phyloP scores from a whole-genome alignment of 2,113 vertebrate genomes.

The Fulmarus glacialis region DNA sequence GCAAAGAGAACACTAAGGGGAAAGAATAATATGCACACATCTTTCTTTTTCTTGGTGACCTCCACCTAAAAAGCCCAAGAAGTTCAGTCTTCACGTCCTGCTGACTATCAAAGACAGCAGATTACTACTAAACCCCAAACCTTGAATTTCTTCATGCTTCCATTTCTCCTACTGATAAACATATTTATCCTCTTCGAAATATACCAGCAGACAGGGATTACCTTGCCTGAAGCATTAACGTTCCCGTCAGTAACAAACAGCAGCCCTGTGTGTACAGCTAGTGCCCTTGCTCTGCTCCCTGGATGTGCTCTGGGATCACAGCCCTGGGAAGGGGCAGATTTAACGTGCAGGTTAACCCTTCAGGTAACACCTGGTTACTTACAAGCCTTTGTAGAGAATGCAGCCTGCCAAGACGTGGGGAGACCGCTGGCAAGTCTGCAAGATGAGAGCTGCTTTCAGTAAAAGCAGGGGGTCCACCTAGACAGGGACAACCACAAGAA shows the following conservation, averaged over 20 bases:
- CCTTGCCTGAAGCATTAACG: not conserved
- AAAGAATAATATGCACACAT: not conserved
- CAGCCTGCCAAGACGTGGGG: slow-evolving; percentile 87
- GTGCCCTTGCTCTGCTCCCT: not conserved
- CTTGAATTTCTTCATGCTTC: not conserved
- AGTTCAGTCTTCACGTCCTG: not conserved
- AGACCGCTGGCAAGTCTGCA: slow-evolving; percentile 91
- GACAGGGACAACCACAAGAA: not conserved
- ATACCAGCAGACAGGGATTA: not conserved
- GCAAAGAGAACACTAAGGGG: not conserved
- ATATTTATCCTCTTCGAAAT: not conserved
- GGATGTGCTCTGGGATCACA: not conserved
- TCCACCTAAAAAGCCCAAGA: not conserved
- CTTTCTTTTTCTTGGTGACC: not conserved
- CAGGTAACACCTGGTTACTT: not conserved
- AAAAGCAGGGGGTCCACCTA: slow-evolving; percentile 94
- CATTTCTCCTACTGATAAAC: not conserved
- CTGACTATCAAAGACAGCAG: not conserved
- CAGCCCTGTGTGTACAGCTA: not conserved
- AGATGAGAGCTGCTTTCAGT: slow-evolving; percentile 92
- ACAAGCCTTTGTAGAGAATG: slow-evolving; percentile 89
- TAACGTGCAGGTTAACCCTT: not conserved
- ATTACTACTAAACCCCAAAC: not conserved
- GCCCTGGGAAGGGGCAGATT: not conserved
- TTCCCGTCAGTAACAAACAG: not conserved